Evolutionary conservation across 2,113 vertebrate genomes (phyloP).

Genomic region (Mustela nigripes): DNA sequence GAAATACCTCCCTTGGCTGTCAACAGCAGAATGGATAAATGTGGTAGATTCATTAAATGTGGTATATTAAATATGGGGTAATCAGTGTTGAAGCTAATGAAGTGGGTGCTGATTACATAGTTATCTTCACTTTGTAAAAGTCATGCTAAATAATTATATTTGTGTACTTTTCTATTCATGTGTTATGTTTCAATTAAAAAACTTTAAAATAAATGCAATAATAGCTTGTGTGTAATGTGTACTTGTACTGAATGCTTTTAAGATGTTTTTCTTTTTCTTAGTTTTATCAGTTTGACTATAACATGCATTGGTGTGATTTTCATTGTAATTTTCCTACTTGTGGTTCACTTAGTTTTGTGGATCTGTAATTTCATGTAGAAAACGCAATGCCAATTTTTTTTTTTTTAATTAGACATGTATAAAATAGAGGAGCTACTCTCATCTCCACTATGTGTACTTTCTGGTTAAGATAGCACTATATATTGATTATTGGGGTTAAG

Average conservation of each 20-base stretch:
- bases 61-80: not conserved
- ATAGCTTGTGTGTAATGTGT: not conserved
- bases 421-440: not conserved
- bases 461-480: not conserved
- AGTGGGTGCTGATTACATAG: not conserved
- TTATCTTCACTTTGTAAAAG: not conserved
- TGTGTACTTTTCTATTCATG: not conserved
- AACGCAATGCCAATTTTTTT: not conserved
- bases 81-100: not conserved
- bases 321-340: not conserved
- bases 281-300: constrained; percentile 10
- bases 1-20: not conserved
- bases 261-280: not conserved
- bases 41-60: not conserved
- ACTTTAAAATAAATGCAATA: not conserved
- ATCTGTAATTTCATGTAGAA: constrained; percentile 22
- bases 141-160: not conserved
- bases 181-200: not conserved
- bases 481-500: not conserved
- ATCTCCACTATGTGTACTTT: not conserved
- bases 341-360: not conserved
- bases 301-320: not conserved
- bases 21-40: not conserved
- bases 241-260: constrained; percentile 37
- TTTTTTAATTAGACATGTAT: not conserved